Conservation (phyloP, 2,888 invertebrate genomes). For the Carabus problematicus region DNA sequence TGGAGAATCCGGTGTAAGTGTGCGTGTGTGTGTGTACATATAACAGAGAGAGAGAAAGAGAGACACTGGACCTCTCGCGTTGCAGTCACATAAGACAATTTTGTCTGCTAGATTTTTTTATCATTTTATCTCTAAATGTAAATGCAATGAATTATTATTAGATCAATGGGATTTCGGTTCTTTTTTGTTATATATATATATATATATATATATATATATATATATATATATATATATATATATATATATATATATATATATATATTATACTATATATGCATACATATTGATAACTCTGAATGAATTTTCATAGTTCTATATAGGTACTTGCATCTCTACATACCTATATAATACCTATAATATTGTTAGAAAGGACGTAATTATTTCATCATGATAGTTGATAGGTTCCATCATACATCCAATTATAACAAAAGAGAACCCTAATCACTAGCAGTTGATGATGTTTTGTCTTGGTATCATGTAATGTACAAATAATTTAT, state of each 20-base stretch:
- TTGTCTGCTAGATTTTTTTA: conserved; percentile 13
- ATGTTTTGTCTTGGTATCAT: conserved; percentile 8
- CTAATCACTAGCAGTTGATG: conserved; percentile 35
- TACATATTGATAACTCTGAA: too few relatives aligned
- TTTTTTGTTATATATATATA: conserved; percentile 34
- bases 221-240: too few relatives aligned
- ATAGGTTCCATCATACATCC: conserved; percentile 21
- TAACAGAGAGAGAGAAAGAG: conserved; percentile 7
- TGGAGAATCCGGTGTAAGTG: conserved; percentile 30
- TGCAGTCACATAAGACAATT: background rate
- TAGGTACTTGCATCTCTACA: too few relatives aligned
- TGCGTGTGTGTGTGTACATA: conserved; percentile 23
- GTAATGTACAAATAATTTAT: conserved; percentile 38
- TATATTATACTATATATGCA: too few relatives aligned
- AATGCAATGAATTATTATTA: background rate
- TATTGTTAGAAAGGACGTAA: conserved; percentile 20
- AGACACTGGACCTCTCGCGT: conserved; percentile 20
- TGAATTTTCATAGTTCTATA: too few relatives aligned
- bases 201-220: too few relatives aligned
- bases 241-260: too few relatives aligned
- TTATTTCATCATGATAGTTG: conserved; percentile 2
- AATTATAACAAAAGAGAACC: conserved; percentile 43
- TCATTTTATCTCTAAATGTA: conserved; percentile 18
- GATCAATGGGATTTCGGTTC: conserved; percentile 41
- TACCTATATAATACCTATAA: conserved; percentile 5